phyloP scores from a whole-genome alignment of 2,113 vertebrate genomes.

The Syngnathoides biaculeatus region DNA sequence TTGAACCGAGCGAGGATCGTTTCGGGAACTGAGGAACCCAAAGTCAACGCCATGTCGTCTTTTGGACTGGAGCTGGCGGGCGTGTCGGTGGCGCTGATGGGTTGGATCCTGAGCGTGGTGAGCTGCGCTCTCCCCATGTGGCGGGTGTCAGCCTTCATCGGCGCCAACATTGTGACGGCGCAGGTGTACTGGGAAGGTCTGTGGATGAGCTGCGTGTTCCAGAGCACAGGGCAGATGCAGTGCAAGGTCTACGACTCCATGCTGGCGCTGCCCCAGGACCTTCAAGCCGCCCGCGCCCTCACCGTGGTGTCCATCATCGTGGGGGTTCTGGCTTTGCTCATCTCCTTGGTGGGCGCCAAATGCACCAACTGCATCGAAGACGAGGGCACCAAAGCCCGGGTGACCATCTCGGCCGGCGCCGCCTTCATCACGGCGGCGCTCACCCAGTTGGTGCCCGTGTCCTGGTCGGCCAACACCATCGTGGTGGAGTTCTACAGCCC shows the following conservation, averaged over 20 bases:
- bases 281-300: conserved; percentile 89
- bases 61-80: conserved; percentile 86
- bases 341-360: conserved; percentile 86
- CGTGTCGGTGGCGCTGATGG: conserved; percentile 77
- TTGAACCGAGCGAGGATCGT: not conserved
- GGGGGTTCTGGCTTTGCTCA: conserved; percentile 77
- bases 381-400: conserved; percentile 82
- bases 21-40: not conserved
- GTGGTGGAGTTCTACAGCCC: conserved; percentile 88
- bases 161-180: conserved; percentile 87
- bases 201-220: conserved; percentile 89
- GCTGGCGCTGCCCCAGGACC: conserved; percentile 83
- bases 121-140: conserved; percentile 89
- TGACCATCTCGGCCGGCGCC: conserved; percentile 82
- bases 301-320: conserved; percentile 82
- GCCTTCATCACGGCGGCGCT: conserved; percentile 79
- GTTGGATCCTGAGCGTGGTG: conserved; percentile 80
- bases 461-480: conserved; percentile 90
- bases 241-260: conserved; percentile 91
- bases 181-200: conserved; percentile 88
- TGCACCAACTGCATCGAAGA: conserved; percentile 93
- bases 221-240: conserved; percentile 92
- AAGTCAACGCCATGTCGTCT: conserved; percentile 67
- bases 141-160: conserved; percentile 91
- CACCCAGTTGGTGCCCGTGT: conserved; percentile 83